Percentiles rank a stretch among this genome's conserved stretches.
phyloP scores from a whole-genome alignment of 2,888 invertebrate species.

The Acleris literana region DNA sequence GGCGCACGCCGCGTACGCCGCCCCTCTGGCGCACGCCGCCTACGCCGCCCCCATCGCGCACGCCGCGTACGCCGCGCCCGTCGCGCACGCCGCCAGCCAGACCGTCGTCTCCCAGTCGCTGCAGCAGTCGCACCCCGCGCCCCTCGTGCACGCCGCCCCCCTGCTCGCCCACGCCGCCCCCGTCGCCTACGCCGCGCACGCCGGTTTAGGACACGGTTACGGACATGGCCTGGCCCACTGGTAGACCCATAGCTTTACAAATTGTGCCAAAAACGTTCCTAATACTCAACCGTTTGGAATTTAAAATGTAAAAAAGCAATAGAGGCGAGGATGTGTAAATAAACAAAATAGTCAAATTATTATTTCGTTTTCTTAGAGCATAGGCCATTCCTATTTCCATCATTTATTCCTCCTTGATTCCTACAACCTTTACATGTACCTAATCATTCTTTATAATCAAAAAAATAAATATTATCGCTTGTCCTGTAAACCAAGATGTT shows the following conservation, averaged over 20 bases:
- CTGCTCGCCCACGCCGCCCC: slow-evolving; percentile 39
- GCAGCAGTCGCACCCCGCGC: slow-evolving; percentile 25
- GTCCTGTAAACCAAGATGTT: too few species aligned
- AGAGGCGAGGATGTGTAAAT: slow-evolving; percentile 39
- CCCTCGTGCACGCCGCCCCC: slow-evolving; percentile 37
- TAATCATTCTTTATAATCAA: too few species aligned
- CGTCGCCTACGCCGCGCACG: slow-evolving; percentile 35
- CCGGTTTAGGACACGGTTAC: slow-evolving; percentile 14
- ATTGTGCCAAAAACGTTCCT: slow-evolving; percentile 35
- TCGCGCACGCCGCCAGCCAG: slow-evolving; percentile 35
- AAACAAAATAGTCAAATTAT: slow-evolving; percentile 33
- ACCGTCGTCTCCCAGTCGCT: slow-evolving; percentile 27
- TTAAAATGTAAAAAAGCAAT: slow-evolving; percentile 27
- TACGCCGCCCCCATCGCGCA: slow-evolving; percentile 25
- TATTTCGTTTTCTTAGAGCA: slow-evolving; percentile 2
- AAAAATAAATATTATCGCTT: too few species aligned
- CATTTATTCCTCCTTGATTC: not conserved
- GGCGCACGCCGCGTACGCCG: slow-evolving; percentile 35
- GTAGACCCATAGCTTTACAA: slow-evolving; percentile 33
- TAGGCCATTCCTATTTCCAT: not conserved
- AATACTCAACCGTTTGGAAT: slow-evolving; percentile 36
- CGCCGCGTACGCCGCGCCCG: slow-evolving; percentile 32
- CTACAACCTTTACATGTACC: too few species aligned
- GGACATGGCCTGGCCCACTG: slow-evolving; percentile 32
- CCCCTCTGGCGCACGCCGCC: slow-evolving; percentile 32